These are phyloP conservation scores for Celastrina argiolus DNA, from an alignment of 2,888 invertebrate species.

Conservation along the genomic window DNA sequence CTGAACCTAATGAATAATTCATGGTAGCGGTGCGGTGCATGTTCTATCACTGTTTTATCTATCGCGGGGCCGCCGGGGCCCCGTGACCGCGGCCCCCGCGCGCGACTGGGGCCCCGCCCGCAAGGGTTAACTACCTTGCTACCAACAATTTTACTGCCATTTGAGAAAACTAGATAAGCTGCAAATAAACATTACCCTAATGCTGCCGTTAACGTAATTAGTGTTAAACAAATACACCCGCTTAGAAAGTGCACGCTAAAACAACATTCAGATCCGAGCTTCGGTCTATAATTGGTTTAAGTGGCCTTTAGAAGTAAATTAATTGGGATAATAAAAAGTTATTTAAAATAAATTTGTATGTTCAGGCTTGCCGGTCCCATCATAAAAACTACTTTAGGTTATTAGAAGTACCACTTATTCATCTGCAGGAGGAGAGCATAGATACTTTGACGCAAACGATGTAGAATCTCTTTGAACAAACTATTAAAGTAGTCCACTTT, in stretches of 20 bases:
- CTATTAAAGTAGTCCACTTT: too few relatives aligned
- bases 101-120: conserved; percentile 43
- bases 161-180: conserved; percentile 72
- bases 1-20: conserved; percentile 79
- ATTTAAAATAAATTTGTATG: neutral
- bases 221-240: conserved; percentile 48
- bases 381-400: neutral
- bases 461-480: neutral
- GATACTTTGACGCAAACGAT: neutral
- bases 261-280: conserved; percentile 20
- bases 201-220: conserved; percentile 58
- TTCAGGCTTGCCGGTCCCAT: neutral
- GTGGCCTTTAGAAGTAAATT: conserved; percentile 2
- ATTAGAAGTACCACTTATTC: neutral
- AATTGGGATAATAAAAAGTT: neutral
- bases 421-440: neutral
- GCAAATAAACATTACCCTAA: conserved; percentile 70
- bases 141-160: conserved; percentile 69
- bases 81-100: conserved; percentile 47
- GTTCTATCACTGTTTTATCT: conserved; percentile 80
- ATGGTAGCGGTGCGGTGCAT: conserved; percentile 75
- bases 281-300: conserved; percentile 6
- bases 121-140: conserved; percentile 74
- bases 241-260: conserved; percentile 37
- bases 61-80: conserved; percentile 65